Percentiles rank a stretch among this genome's conserved stretches.
Conservation (phyloP, 2,888 invertebrate genomes). For the Metalampra italica region DNA sequence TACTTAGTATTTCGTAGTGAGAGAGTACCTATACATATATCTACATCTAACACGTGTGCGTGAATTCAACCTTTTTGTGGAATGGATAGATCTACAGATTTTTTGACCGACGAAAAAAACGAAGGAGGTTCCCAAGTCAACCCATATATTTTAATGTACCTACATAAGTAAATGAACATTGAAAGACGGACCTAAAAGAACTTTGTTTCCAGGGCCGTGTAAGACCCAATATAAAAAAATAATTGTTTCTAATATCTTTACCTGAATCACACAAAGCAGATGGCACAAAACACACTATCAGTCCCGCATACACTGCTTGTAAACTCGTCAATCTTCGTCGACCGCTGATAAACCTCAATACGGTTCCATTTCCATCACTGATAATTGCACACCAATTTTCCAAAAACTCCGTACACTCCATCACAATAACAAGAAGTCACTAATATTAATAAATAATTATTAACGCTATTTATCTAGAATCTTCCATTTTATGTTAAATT, state of each 20-base stretch:
- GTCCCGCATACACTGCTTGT: conserved; percentile 51
- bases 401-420: conserved; percentile 24
- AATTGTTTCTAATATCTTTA: conserved; percentile 19
- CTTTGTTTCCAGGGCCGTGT: too few relatives aligned
- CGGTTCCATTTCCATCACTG: conserved; percentile 25
- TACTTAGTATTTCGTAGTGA: too few relatives aligned
- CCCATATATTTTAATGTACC: too few relatives aligned
- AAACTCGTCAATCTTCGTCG: conserved; percentile 40
- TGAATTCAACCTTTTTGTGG: too few relatives aligned
- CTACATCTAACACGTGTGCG: too few relatives aligned
- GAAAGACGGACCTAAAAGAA: too few relatives aligned
- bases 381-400: conserved; percentile 16
- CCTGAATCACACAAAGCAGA: conserved; percentile 51
- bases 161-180: too few relatives aligned
- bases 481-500: conserved; percentile 1
- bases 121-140: too few relatives aligned
- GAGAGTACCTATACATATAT: too few relatives aligned
- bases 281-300: conserved; percentile 55
- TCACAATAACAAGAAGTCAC: conserved; percentile 16
- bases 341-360: conserved; percentile 34
- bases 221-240: too few relatives aligned
- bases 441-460: neutral
- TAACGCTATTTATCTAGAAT: conserved; percentile 4
- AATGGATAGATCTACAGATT: too few relatives aligned
- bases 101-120: too few relatives aligned